Base-by-base conservation (phyloP, 2,113 vertebrate species). In the Polyodon spathula region DNA sequence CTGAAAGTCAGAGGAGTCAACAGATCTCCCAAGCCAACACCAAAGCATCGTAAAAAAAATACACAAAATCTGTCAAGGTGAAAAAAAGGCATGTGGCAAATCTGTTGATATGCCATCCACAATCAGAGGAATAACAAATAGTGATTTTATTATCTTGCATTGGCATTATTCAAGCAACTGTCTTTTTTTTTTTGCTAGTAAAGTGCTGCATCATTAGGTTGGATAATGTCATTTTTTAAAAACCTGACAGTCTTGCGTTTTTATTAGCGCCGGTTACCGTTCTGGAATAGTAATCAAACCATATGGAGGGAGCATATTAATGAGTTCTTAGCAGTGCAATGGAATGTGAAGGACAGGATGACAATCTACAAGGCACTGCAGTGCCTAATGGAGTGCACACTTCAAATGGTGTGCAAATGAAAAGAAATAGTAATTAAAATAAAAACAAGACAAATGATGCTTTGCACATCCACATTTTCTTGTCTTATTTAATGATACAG, bases 341-440 rank as follows among this genome's bases (percentile, higher is more conserved):
- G 80, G 82, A 76, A 86, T 80, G 85, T 89, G 87, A 89, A 89
- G 87, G 87, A 86, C 86, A 81, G 78, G 73, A 73, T 80, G 83
- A 83, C 76, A 76, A 72, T 77, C 77, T 66, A 71, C 62, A 67
- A 76, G 69, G 75, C 71, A 71, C 69, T 63, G 59, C 75, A 77
- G 71, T 84, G 80, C 77, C 81, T 86, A 87, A 85, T 81, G 81
- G 84, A 81, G 79, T 78, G 77, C 80, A 81, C 71, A 77, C 69
- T 78, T 79, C 72, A 77, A 59, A 48, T 64, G 1, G 48, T 56
- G 54, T 59, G 8, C 44, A 64, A 48, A 57, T 43, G 50, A 16
- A 52, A 61, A 61, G 14, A 15, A 39, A 54, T 54, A 51, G 64
- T 66, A 66, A 66, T 66, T 66, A 66, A 66, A 61, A 66, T 40